Evolutionary conservation across 2,113 vertebrate species (phyloP), one percentile per base, ranked within the genome.

Genomic region (Micronycteris hirsuta): DNA sequence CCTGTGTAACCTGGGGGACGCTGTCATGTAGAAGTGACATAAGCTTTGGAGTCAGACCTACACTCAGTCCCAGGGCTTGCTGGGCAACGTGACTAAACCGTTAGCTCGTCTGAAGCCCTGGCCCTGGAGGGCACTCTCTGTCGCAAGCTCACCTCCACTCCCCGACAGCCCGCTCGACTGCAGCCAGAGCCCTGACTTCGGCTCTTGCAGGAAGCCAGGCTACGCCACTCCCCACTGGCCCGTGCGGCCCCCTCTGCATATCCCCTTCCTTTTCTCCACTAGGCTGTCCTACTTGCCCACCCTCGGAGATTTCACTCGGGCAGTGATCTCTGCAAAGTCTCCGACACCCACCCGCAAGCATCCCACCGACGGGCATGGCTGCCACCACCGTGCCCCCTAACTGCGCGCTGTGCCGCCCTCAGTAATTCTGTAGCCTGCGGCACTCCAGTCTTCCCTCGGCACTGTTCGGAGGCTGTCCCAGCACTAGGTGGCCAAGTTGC

Each of bases 371-470:
- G 5, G 63, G 22, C 70, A 82, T 8, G 17, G 47, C 33, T 68
- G 67, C 19, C 63, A 20, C 9, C 17, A 1, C 24, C 38, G 41
- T 3, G 15, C 70, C 19, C 70, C 47, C 78, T 28, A 41, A 14
- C 10, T 63, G 54, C 19, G 41, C 24, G n/a, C 52, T 13, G n/a
- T 0, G 1, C 56, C 24, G 4, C 3, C 84, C n/a, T 22, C 7
- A 14, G 43, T 33, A 88, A 36, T 33, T 49, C 31, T 14, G 1
- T 5, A 5, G 58, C 65, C 8, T 16, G 5, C 16, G 41, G 52
- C 36, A 47, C 22, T 0, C 31, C n/a, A 8, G 17, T n/a, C 84
- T 28, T 56, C 70, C 78, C 56, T 41, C 24, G 3, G 11, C 38
- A 36, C 20, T 41, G 9, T 26, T 33, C 2, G 33, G 17, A 7